Evolutionary conservation across 2,113 vertebrate genomes (phyloP).

Genomic region (Chelonoidis abingdonii): DNA sequence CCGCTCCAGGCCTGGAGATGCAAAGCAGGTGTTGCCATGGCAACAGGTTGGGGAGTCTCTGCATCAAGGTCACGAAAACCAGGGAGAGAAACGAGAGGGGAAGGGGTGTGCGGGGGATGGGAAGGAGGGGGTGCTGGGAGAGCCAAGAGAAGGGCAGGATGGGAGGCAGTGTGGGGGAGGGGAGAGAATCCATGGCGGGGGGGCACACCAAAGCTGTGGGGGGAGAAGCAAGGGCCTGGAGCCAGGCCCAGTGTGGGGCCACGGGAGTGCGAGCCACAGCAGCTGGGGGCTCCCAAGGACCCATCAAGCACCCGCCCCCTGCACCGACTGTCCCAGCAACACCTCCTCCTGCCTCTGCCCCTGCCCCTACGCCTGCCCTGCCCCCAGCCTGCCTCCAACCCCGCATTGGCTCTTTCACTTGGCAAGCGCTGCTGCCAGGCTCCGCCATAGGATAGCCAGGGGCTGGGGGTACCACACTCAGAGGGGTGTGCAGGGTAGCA

Average conservation of each 20-base stretch:
- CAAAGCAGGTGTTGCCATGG: conserved; percentile 39
- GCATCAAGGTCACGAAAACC: conserved; percentile 13
- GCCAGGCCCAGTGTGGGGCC: neutral
- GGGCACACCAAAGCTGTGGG: too few species aligned
- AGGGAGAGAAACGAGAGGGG: neutral
- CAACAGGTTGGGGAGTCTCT: conserved; percentile 53
- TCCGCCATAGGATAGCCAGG: neutral
- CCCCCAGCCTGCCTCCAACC: too few species aligned
- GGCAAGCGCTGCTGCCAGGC: neutral
- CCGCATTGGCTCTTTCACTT: too few species aligned
- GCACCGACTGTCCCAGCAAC: neutral
- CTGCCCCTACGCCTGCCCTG: too few species aligned
- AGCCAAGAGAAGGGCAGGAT: neutral
- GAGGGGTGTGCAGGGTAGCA: too few species aligned
- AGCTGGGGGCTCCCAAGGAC: neutral
- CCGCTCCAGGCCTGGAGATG: neutral
- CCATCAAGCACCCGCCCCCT: neutral
- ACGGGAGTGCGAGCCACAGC: neutral
- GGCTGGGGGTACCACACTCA: too few species aligned
- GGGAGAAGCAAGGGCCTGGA: neutral
- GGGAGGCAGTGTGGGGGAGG: neutral
- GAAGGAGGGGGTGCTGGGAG: neutral
- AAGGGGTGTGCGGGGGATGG: neutral
- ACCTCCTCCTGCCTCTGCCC: neutral
- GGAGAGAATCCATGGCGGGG: neutral